These are phyloP conservation scores for Tympanoctomys barrerae DNA, from an alignment of 2,797 vertebrate genomes.

Conservation along the genomic window DNA sequence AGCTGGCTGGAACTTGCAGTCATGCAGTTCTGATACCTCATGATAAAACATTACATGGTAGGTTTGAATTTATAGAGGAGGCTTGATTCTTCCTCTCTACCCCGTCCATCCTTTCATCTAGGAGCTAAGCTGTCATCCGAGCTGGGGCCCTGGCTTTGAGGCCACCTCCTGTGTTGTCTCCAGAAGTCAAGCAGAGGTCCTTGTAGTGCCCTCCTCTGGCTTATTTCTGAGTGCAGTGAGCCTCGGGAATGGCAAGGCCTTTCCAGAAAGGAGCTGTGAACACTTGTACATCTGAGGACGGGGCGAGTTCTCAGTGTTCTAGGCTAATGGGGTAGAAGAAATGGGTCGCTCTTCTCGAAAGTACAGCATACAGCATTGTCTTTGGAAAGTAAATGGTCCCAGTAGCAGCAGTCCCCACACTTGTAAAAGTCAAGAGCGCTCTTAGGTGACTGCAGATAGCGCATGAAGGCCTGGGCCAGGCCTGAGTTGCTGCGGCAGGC, in stretches of 20 bases:
- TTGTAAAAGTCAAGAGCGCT: conserved; percentile 81
- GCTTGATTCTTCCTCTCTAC: background rate
- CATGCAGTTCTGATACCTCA: background rate
- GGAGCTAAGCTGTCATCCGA: background rate
- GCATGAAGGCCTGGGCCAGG: conserved; percentile 15
- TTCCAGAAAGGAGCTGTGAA: conserved; percentile 58
- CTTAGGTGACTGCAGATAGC: conserved; percentile 80
- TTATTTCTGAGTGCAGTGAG: conserved; percentile 75
- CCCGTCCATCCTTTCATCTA: background rate
- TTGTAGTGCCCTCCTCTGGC: conserved; percentile 46
- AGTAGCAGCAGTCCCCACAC: conserved; percentile 70
- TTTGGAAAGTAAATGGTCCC: conserved; percentile 53
- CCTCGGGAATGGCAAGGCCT: conserved; percentile 64
- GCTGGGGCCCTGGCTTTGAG: conserved; percentile 16
- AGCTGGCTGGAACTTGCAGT: background rate
- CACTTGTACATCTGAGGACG: conserved; percentile 74
- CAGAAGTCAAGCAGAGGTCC: conserved; percentile 71
- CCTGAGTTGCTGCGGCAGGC: background rate
- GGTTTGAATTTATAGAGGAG: conserved; percentile 68
- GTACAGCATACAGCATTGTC: conserved; percentile 63
- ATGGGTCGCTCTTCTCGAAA: conserved; percentile 65
- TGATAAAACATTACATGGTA: background rate
- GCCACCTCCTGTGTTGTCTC: conserved; percentile 27
- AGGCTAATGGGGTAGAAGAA: conserved; percentile 79
- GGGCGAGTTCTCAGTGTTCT: conserved; percentile 73